These are phyloP conservation scores for Hirtodrosophila confusa DNA, from an alignment of 2,888 invertebrate genomes.

Conservation along the genomic window DNA sequence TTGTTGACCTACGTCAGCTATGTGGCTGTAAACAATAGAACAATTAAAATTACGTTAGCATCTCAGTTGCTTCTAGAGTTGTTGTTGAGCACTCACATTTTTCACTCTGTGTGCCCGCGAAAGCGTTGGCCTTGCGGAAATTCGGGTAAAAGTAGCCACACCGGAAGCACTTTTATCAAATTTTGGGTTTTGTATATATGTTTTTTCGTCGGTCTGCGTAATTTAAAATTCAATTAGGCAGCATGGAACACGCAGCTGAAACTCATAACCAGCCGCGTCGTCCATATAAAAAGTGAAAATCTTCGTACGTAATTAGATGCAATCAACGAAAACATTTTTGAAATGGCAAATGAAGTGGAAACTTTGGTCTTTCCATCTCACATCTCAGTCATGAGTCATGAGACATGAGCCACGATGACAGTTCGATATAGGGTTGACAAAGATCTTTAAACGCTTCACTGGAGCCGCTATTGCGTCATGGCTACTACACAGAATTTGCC, in stretches of 20 bases:
- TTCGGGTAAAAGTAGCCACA: neutral
- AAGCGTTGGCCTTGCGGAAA: neutral
- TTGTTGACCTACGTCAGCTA: conserved; percentile 52
- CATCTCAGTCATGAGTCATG: conserved; percentile 9
- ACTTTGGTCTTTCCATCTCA: conserved; percentile 7
- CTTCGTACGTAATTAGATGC: conserved; percentile 71
- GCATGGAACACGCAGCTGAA: conserved; percentile 33
- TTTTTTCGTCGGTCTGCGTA: conserved; percentile 17
- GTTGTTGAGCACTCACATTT: no score
- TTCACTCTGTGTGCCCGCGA: neutral
- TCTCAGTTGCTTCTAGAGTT: conserved; percentile 3
- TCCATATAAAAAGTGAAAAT: conserved; percentile 62
- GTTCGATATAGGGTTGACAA: conserved; percentile 22
- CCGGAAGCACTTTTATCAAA: conserved; percentile 54
- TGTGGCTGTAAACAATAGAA: neutral
- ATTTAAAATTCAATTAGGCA: conserved; percentile 62
- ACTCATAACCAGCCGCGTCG: neutral
- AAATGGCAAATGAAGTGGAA: conserved; percentile 9
- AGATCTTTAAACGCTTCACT: conserved; percentile 45
- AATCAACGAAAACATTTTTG: conserved; percentile 53
- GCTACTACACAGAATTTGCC: conserved; percentile 22
- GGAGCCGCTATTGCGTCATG: conserved; percentile 39
- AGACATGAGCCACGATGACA: conserved; percentile 28
- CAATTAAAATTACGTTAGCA: neutral
- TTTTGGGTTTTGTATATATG: conserved; percentile 23